These are phyloP conservation scores for Sparidentex hasta DNA, from an alignment of 2,797 vertebrate species.

Conservation along the genomic window DNA sequence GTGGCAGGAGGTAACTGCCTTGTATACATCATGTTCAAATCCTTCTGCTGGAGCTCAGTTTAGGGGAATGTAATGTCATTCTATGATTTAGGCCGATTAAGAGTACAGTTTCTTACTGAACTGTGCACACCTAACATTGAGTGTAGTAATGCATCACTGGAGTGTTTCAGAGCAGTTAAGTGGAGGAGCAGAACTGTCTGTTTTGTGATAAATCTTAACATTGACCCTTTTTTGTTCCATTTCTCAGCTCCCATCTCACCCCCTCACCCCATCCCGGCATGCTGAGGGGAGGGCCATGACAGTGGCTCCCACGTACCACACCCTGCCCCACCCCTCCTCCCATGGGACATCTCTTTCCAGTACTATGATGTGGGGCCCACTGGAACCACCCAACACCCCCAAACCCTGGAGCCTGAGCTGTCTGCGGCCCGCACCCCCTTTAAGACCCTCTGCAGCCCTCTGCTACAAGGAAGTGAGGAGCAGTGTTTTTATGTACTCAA, in stretches of 20 bases:
- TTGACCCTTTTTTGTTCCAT: neutral
- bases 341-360: slow-evolving; percentile 91
- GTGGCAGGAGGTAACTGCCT: neutral
- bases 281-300: slow-evolving; percentile 93
- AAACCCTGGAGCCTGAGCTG: slow-evolving; percentile 99
- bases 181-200: neutral
- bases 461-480: slow-evolving; percentile 96
- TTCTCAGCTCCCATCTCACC: slow-evolving; percentile 94
- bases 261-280: slow-evolving; percentile 94
- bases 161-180: neutral
- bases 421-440: slow-evolving; percentile 93
- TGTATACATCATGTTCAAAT: neutral
- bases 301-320: slow-evolving; percentile 95
- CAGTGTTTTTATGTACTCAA: neutral
- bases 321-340: slow-evolving; percentile 95
- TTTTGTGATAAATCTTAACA: neutral
- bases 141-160: neutral
- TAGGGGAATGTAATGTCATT: neutral
- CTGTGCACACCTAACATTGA: neutral
- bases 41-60: neutral
- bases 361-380: slow-evolving; percentile 95
- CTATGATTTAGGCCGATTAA: neutral
- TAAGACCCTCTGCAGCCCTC: slow-evolving; percentile 96
- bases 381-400: slow-evolving; percentile 97
- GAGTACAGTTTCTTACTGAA: neutral